Percentiles rank a stretch among this genome's conserved stretches.
Conservation (phyloP, 2,113 vertebrate species). For the Pelusios castaneus region DNA sequence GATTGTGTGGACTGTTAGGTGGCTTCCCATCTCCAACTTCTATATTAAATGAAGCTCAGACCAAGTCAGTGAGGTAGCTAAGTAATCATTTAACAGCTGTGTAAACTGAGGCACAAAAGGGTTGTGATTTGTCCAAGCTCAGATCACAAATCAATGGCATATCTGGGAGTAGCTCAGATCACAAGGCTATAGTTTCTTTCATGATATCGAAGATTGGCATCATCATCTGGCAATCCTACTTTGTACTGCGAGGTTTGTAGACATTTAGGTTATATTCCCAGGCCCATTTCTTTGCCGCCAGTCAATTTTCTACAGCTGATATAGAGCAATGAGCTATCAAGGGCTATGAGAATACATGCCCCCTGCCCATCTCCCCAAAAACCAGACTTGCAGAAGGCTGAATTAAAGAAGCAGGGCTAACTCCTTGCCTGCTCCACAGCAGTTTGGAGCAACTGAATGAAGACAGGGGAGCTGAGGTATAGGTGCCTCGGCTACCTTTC, state of each 20-base stretch:
- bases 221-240: not conserved
- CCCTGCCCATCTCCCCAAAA: fast-evolving
- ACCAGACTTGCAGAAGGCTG: not conserved
- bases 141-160: not conserved
- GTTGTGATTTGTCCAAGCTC: not conserved
- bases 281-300: not conserved
- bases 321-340: not conserved
- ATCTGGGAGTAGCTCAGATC: not conserved
- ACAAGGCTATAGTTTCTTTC: not conserved
- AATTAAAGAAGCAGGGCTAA: not conserved
- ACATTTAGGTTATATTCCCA: not conserved
- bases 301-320: not conserved
- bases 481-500: not conserved
- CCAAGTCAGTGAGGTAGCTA: not conserved
- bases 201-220: not conserved
- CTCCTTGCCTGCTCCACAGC: not conserved
- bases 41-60: not conserved
- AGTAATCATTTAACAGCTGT: fast-evolving
- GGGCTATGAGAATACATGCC: not conserved
- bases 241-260: not conserved
- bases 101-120: not conserved
- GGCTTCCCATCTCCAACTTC: not conserved
- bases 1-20: not conserved
- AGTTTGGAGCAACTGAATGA: not conserved
- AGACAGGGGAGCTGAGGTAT: not conserved